Conservation (phyloP, 2,888 invertebrate genomes). For the Ochropacha duplaris region DNA sequence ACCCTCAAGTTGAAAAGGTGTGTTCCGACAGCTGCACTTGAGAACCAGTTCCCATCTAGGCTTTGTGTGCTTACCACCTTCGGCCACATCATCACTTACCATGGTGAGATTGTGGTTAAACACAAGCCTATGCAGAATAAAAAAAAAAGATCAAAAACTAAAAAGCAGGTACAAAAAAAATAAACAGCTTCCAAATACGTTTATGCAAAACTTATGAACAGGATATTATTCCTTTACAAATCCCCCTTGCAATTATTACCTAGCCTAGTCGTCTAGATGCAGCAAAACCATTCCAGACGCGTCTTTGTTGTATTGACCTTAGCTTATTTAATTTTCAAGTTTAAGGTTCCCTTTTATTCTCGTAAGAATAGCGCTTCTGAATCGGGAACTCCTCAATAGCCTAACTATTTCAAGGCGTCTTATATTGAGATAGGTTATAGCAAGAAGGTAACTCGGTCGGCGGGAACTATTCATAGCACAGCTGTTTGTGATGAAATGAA, state of each 20-base stretch:
- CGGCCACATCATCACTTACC: too few relatives aligned
- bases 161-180: background rate
- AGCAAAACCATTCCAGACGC: conserved; percentile 49
- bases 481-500: conserved; percentile 49
- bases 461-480: conserved; percentile 63
- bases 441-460: conserved; percentile 53
- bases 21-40: too few relatives aligned
- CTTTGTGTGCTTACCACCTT: too few relatives aligned
- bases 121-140: too few relatives aligned
- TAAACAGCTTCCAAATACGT: background rate
- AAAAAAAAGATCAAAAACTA: background rate
- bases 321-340: conserved; percentile 73
- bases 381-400: conserved; percentile 59
- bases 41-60: too few relatives aligned
- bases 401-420: conserved; percentile 66
- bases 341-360: conserved; percentile 72
- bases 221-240: conserved; percentile 31
- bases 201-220: conserved; percentile 9
- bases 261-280: conserved; percentile 74
- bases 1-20: too few relatives aligned
- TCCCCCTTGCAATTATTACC: conserved; percentile 49
- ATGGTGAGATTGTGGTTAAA: too few relatives aligned
- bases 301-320: conserved; percentile 68
- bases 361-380: conserved; percentile 59
- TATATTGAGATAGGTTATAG: conserved; percentile 78